Evolutionary conservation across 2,888 invertebrate species (phyloP).

Genomic region (Cryptocheilus praepositus): DNA sequence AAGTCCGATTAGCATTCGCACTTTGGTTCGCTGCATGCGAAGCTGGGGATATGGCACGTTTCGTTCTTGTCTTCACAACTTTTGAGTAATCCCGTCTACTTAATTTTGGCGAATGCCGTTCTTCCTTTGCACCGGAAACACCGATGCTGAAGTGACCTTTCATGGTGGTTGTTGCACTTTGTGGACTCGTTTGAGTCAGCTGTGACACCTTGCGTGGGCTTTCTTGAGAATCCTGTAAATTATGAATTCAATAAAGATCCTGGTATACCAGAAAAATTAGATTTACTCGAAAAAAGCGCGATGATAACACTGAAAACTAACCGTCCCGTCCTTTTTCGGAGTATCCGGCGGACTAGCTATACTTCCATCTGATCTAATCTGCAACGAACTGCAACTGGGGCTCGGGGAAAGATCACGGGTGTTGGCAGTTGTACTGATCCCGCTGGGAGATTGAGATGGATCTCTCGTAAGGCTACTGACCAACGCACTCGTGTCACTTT

Average conservation of each 20-base stretch:
- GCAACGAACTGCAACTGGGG: slow-evolving; percentile 77
- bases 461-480: slow-evolving; percentile 80
- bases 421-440: slow-evolving; percentile 73
- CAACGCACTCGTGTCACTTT: slow-evolving; percentile 80
- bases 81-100: slow-evolving; percentile 77
- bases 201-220: slow-evolving; percentile 73
- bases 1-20: slow-evolving; percentile 65
- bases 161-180: slow-evolving; percentile 71
- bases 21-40: slow-evolving; percentile 69
- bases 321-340: slow-evolving; percentile 73
- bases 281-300: too few relatives aligned
- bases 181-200: slow-evolving; percentile 78
- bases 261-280: too few relatives aligned
- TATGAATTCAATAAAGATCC: neutral
- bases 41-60: slow-evolving; percentile 75
- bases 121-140: slow-evolving; percentile 76
- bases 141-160: slow-evolving; percentile 81
- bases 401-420: slow-evolving; percentile 78
- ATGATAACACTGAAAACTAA: slow-evolving; percentile 34
- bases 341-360: slow-evolving; percentile 75
- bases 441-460: slow-evolving; percentile 79
- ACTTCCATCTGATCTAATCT: slow-evolving; percentile 76
- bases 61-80: slow-evolving; percentile 70
- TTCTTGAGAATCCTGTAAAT: slow-evolving; percentile 68
- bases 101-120: slow-evolving; percentile 78